Conservation (phyloP, 2,113 vertebrate species). For the Setophaga petechia region DNA sequence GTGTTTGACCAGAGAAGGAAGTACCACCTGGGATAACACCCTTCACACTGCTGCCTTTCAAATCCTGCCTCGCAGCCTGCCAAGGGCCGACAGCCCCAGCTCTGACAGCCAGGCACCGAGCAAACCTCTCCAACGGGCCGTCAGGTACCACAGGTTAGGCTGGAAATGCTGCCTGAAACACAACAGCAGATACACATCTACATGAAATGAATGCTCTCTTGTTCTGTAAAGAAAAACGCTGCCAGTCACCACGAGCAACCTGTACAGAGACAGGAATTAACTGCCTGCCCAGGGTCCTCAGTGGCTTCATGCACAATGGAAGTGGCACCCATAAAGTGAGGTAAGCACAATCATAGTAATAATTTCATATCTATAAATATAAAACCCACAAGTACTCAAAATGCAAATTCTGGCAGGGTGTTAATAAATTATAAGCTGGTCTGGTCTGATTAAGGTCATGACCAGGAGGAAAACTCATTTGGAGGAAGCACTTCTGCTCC, state of each 20-base stretch:
- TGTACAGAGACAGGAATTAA: slow-evolving; percentile 40
- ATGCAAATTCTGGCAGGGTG: slow-evolving; percentile 6
- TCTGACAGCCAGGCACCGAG: neutral
- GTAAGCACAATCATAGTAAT: neutral
- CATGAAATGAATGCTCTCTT: neutral
- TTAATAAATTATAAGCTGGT: neutral
- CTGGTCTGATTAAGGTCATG: neutral
- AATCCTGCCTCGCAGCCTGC: neutral
- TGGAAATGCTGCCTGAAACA: slow-evolving; percentile 15
- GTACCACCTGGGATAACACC: neutral
- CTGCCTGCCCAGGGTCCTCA: slow-evolving; percentile 24
- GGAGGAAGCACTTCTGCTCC: neutral
- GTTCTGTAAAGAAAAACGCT: neutral
- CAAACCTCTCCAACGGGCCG: neutral
- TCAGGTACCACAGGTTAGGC: neutral
- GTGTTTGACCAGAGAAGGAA: neutral
- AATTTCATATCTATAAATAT: neutral
- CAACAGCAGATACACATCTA: neutral
- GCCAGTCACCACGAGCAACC: neutral
- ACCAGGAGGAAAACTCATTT: neutral
- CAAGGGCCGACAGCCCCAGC: neutral
- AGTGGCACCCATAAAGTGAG: neutral
- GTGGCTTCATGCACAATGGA: neutral
- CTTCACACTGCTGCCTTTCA: neutral
- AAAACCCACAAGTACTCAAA: neutral